A percentile compares a stretch with the other conserved stretches of the same genome.
Evolutionary conservation across 2,888 invertebrate genomes (phyloP).

Genomic region (Drosophila mayaguana): DNA sequence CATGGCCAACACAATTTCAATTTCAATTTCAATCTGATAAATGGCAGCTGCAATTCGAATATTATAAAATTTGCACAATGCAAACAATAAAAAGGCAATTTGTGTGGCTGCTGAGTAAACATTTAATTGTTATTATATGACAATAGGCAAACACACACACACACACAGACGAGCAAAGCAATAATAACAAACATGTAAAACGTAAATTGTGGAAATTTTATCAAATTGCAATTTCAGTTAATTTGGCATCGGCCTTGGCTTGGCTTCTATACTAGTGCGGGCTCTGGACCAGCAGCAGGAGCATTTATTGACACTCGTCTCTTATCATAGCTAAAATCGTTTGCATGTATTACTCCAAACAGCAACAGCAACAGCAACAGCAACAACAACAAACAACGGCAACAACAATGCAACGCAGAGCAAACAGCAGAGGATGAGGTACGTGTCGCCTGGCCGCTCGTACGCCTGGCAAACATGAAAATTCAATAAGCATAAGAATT

Average conservation of each 20-base stretch:
- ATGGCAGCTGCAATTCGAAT: constrained; percentile 41
- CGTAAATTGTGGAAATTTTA: constrained; percentile 47
- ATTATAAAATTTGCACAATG: constrained; percentile 27
- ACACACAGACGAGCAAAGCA: not conserved
- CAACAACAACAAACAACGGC: constrained; percentile 6
- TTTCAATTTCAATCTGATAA: constrained; percentile 59
- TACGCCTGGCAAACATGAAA: constrained; percentile 71
- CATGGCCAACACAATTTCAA: not conserved
- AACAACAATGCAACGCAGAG: too few relatives aligned
- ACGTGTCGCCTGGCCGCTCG: constrained; percentile 38
- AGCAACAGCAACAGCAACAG: constrained; percentile 19
- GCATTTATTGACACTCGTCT: constrained; percentile 68
- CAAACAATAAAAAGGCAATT: constrained; percentile 63
- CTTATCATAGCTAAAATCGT: constrained; percentile 74
- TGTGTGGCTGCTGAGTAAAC: constrained; percentile 52
- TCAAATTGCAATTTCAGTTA: constrained; percentile 68
- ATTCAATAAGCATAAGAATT: constrained; percentile 84
- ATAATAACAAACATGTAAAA: constrained; percentile 18
- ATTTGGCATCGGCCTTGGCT: constrained; percentile 44
- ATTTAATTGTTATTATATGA: constrained; percentile 59
- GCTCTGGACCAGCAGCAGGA: constrained; percentile 37
- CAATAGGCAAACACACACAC: constrained; percentile 3
- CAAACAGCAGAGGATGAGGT: constrained; percentile 20
- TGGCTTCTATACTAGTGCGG: not conserved
- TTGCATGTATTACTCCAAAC: constrained; percentile 57